Evolutionary conservation across 2,888 invertebrate species (phyloP).

Genomic region (Drosophila kambysellisi): DNA sequence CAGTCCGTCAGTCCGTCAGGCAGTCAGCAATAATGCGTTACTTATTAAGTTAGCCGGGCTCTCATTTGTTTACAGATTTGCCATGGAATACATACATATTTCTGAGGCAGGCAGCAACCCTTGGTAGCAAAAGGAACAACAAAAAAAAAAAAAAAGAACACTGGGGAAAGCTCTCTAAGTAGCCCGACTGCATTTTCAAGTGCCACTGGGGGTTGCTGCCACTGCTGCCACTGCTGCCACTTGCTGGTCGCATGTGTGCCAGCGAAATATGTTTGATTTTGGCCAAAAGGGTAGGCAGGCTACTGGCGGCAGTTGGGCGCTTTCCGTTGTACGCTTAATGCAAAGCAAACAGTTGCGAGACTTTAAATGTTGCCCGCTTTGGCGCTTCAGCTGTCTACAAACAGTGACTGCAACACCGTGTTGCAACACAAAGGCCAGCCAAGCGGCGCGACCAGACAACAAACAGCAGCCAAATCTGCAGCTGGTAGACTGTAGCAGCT

Average conservation of each 20-base stretch:
- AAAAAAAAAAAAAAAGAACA: conserved; percentile 18
- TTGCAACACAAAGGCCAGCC: conserved; percentile 63
- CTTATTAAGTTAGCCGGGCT: conserved; percentile 68
- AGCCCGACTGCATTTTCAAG: conserved; percentile 74
- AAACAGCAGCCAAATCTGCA: conserved; percentile 24
- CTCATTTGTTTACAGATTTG: conserved; percentile 73
- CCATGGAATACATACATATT: conserved; percentile 4
- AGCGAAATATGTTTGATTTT: conserved; percentile 56
- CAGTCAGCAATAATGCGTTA: conserved; percentile 60
- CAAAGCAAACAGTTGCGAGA: conserved; percentile 70
- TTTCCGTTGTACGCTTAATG: conserved; percentile 55
- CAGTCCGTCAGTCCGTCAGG: background rate
- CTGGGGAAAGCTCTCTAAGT: conserved; percentile 54
- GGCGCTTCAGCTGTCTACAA: conserved; percentile 15
- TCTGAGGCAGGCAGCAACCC: conserved; percentile 52
- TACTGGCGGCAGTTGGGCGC: background rate
- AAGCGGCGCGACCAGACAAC: conserved; percentile 56
- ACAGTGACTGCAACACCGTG: conserved; percentile 28
- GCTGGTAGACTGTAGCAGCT: background rate
- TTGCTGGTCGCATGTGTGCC: conserved; percentile 44
- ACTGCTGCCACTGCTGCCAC: conserved; percentile 4
- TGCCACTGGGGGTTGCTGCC: conserved; percentile 50
- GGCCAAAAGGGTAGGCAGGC: conserved; percentile 6
- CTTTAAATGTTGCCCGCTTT: conserved; percentile 57
- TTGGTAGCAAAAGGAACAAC: conserved; percentile 5